phyloP scores from a whole-genome alignment of 2,888 invertebrate genomes.

The Drosophila pseudotalamancana region DNA sequence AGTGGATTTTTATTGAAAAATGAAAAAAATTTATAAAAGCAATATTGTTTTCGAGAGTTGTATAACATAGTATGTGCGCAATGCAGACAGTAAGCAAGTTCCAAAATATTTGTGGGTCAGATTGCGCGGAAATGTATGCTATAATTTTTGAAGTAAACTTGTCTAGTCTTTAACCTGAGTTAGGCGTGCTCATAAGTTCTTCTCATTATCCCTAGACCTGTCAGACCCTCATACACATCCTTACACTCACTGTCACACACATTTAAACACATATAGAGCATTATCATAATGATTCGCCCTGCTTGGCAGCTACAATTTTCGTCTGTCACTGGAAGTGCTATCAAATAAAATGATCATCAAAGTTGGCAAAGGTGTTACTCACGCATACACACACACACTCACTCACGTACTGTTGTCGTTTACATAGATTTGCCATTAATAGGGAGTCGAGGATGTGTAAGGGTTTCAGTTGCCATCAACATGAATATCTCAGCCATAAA shows the following conservation, averaged over 20 bases:
- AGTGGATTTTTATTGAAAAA: no score
- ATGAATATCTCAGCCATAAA: conserved; percentile 46
- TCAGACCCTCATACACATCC: background rate
- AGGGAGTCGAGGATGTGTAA: conserved; percentile 17
- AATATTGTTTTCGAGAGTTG: no score
- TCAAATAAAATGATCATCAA: conserved; percentile 52
- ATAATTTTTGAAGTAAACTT: conserved; percentile 16
- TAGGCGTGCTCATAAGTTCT: conserved; percentile 8
- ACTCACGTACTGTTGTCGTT: conserved; percentile 26
- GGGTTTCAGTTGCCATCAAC: conserved; percentile 43
- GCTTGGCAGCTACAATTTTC: conserved; percentile 22
- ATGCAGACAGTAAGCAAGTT: no score
- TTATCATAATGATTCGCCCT: conserved; percentile 57
- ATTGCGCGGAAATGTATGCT: conserved; percentile 42
- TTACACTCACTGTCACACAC: background rate
- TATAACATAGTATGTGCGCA: no score
- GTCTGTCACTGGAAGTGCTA: conserved; percentile 34
- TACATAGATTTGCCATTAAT: conserved; percentile 62
- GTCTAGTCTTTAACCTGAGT: background rate
- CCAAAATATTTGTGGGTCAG: no score
- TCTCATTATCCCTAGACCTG: conserved; percentile 8
- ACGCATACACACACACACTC: background rate
- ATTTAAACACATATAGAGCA: conserved; percentile 7
- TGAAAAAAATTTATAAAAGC: no score
- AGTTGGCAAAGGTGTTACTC: conserved; percentile 39